phyloP scores from a whole-genome alignment of 2,888 invertebrate genomes.

The Caenorhabditis wallacei region DNA sequence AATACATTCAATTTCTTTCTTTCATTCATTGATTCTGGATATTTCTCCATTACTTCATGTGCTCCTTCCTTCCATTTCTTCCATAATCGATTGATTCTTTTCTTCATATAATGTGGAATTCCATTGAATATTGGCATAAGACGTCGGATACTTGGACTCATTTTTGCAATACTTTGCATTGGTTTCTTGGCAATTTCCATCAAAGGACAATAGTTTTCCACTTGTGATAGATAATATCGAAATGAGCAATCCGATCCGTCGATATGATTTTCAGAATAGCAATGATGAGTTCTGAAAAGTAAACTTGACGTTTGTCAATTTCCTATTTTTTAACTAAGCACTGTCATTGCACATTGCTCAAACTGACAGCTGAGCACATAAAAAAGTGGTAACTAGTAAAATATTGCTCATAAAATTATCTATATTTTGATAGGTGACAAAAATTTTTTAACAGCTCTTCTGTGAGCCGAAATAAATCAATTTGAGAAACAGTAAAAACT shows the following conservation, averaged over 20 bases:
- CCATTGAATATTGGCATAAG: slow-evolving; percentile 30
- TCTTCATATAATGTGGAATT: slow-evolving; percentile 35
- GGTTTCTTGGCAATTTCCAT: slow-evolving; percentile 50
- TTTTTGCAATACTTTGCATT: slow-evolving; percentile 6
- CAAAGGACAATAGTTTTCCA: slow-evolving; percentile 84
- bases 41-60: slow-evolving; percentile 42
- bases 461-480: no score
- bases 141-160: slow-evolving; percentile 33
- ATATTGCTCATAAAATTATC: no score
- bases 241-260: slow-evolving; percentile 85
- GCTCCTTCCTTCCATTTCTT: slow-evolving; percentile 48
- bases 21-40: not conserved
- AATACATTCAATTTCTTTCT: slow-evolving; percentile 74
- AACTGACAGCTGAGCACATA: no score
- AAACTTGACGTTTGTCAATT: no score
- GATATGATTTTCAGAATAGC: slow-evolving; percentile 84
- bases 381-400: no score
- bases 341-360: no score
- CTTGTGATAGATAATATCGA: slow-evolving; percentile 84
- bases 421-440: no score
- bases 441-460: no score
- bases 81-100: slow-evolving; percentile 82
- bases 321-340: no score
- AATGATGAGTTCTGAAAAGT: slow-evolving; percentile 82
- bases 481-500: slow-evolving; percentile 22